These are phyloP conservation scores for Darevskia nairensis DNA, from an alignment of 2,797 vertebrate species.

Conservation along the genomic window DNA sequence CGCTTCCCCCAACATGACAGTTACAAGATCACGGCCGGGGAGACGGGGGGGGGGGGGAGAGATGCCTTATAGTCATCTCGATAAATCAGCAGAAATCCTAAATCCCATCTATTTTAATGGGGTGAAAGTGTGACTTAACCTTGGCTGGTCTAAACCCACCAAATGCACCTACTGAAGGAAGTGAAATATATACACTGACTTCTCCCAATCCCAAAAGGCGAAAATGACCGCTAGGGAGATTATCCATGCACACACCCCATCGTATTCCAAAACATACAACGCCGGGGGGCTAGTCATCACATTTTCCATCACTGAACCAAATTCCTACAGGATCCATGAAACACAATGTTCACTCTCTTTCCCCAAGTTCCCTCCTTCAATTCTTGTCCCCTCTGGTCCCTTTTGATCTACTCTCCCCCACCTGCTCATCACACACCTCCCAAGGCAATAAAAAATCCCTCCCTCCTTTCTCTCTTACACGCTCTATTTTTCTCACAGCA, in stretches of 20 bases:
- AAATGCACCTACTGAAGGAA: too few species aligned
- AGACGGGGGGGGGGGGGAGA: too few species aligned
- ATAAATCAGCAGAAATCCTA: too few species aligned
- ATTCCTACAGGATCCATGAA: background rate
- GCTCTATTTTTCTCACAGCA: background rate
- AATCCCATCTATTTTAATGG: too few species aligned
- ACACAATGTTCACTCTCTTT: too few species aligned
- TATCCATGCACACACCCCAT: background rate
- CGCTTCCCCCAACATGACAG: background rate
- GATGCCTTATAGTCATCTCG: too few species aligned
- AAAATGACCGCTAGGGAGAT: background rate
- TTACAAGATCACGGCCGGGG: background rate
- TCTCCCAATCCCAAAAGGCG: background rate
- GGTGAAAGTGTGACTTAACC: too few species aligned
- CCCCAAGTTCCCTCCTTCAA: too few species aligned
- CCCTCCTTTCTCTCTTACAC: background rate
- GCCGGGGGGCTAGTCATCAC: background rate
- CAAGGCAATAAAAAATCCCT: background rate
- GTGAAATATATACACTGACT: too few species aligned
- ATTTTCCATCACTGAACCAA: background rate
- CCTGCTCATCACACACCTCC: too few species aligned
- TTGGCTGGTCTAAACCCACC: too few species aligned
- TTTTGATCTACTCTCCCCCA: background rate
- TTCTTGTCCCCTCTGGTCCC: background rate
- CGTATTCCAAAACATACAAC: too few species aligned